Percentiles rank a stretch among this genome's conserved stretches.
phyloP scores from a whole-genome alignment of 2,113 vertebrate species.

The Ailuropoda melanoleuca region DNA sequence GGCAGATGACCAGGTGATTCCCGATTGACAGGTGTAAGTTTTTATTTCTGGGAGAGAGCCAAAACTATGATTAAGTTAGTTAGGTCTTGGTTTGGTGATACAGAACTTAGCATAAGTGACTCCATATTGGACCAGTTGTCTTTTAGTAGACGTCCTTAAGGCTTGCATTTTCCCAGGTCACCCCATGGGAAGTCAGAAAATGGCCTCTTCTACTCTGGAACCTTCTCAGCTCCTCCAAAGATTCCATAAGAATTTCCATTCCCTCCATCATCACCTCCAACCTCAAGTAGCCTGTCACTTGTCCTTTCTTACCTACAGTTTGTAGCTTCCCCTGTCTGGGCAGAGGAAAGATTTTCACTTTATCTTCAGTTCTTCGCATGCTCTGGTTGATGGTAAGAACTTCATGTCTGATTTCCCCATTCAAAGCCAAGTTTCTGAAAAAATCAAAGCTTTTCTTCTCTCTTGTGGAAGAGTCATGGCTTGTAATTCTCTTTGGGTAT shows the following conservation, averaged over 20 bases:
- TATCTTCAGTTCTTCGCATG: neutral
- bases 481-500: neutral
- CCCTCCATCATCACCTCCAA: neutral
- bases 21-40: neutral
- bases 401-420: neutral
- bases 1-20: neutral
- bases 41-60: neutral
- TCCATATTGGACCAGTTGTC: neutral
- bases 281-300: neutral
- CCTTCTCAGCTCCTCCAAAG: neutral
- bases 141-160: neutral
- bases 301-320: neutral
- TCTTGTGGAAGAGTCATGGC: neutral
- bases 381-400: neutral
- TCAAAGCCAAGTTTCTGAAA: neutral
- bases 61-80: neutral
- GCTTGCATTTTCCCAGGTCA: neutral
- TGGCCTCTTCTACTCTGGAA: neutral
- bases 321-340: neutral
- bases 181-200: neutral
- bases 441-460: neutral
- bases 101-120: neutral
- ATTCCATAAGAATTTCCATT: neutral
- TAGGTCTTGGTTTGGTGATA: neutral
- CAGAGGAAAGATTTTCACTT: neutral